Evolutionary conservation across 2,888 invertebrate genomes (phyloP), one percentile per base, ranked within the genome.

Genomic region (Morpho achilles): DNA sequence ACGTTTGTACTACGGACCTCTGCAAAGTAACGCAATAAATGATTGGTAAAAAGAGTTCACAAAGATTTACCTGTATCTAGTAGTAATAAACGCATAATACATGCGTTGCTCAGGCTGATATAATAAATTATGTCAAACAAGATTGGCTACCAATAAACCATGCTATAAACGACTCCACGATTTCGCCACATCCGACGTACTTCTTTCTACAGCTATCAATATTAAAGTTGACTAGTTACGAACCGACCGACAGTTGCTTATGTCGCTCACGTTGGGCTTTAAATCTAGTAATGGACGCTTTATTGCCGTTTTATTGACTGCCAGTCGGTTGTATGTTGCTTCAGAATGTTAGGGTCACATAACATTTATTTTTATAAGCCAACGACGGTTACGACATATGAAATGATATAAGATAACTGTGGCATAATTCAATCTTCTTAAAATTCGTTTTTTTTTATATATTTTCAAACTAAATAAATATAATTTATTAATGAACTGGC

Each of bases 211-310:
- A 46, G 43, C 50, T 57, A 53, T 53, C 46, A 53, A 46, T 46
- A 44, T 44, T 39, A 23, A 46, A 47, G 53, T 59, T 62, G 53
- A 54, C 48, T 50, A 56, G 56, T 46, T 48, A 53, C 32, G 49
- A 50, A 56, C 49, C 7, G 41, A 53, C 53, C 22, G 52, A 56
- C 64, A 62, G 50, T 61, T 61, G 62, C 58, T 50, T 48, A 50
- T 54, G 59, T 62, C 64, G 52, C 52, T 62, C 59, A 62, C 53
- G 47, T 56, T 23, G 39, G 54, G 46, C 59, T 56, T 64, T 53
- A 63, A 64, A 55, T 61, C 52, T 51, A 54, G 49, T 47, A 53
- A 53, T 56, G 50, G 32, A n/a, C 10, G 50, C 40, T 56, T 56
- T 56, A 62, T 46, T 49, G 49, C 16, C 16, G 23, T 49, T 43